Base-by-base conservation (phyloP, 2,888 invertebrate species). In the Drosophila maculinotata region DNA sequence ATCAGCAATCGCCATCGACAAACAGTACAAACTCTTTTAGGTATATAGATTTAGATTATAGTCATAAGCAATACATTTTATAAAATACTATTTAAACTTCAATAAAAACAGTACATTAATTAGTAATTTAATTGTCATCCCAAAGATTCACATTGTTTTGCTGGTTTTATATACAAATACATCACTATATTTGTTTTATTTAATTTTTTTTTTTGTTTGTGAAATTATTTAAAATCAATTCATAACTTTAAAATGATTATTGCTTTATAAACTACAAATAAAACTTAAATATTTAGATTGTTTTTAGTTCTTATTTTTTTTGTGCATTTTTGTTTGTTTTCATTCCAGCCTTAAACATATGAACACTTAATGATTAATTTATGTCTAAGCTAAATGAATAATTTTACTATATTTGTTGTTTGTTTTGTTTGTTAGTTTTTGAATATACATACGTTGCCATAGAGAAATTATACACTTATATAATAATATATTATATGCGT, bases 401-500 rank as follows among this genome's bases (percentile, higher is more conserved):
- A 57, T 57, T 69, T 69, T 64, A 64, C 64, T 65, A 70, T 47
- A 38, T 33, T 69, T 80, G 48, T 66, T 67, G 41, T 59, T 51
- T 66, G 28, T 51, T 26, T 49, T 53, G 15, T 57, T 53, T 69
- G 8, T 44, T 51, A 76, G 25, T 42, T 62, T 47, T 38, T 41
- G 14, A 76, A 64, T 78, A 58, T 73, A 69, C 73, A 79, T 48
- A 38, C 10, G 44, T 53, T 63, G 75, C 70, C 64, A 57, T 54
- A 47, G 25, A 53, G 33, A 70, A 58, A 48, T 57, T 64, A 26
- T 85, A 76, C 76, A 72, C 65, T 76, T 69, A 39, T 71, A 76
- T 83, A 85, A 85, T 80, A 86, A 69, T 83, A 80, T 82, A 79
- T 81, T 69, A 80, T 81, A 78, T 78, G 63, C 58, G 67, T 74